Evolutionary conservation across 2,113 vertebrate species (phyloP).

Genomic region (Phrynosoma blainvillii): DNA sequence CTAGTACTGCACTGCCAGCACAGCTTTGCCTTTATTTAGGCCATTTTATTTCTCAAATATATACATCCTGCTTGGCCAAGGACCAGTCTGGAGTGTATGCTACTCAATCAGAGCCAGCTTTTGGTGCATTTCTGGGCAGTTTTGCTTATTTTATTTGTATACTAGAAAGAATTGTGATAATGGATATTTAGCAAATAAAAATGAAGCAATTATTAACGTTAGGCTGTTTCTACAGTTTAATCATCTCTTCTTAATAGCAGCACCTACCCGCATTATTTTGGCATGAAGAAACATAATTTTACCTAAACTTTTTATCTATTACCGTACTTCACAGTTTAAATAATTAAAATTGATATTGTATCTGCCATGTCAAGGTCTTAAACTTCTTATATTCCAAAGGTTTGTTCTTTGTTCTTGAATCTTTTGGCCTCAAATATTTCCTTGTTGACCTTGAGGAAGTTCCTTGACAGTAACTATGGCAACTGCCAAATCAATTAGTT

Average conservation of each 20-base stretch:
- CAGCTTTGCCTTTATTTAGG: no score
- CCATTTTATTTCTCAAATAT: neutral
- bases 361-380: neutral
- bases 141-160: neutral
- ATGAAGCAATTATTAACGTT: neutral
- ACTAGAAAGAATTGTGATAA: neutral
- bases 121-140: neutral
- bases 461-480: neutral
- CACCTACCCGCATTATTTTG: neutral
- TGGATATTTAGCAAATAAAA: neutral
- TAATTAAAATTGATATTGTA: neutral
- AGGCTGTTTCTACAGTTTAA: neutral
- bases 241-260: neutral
- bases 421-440: neutral
- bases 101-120: neutral
- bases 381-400: slow-evolving; percentile 4
- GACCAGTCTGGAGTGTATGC: neutral
- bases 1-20: no score
- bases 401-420: neutral
- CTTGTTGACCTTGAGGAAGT: neutral
- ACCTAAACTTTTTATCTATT: neutral
- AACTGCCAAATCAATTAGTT: slow-evolving; percentile 2
- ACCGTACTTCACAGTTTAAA: neutral
- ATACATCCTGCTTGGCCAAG: neutral
- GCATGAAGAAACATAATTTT: neutral